Conservation (phyloP, 2,888 invertebrate genomes). For the Epinotia ramella region DNA sequence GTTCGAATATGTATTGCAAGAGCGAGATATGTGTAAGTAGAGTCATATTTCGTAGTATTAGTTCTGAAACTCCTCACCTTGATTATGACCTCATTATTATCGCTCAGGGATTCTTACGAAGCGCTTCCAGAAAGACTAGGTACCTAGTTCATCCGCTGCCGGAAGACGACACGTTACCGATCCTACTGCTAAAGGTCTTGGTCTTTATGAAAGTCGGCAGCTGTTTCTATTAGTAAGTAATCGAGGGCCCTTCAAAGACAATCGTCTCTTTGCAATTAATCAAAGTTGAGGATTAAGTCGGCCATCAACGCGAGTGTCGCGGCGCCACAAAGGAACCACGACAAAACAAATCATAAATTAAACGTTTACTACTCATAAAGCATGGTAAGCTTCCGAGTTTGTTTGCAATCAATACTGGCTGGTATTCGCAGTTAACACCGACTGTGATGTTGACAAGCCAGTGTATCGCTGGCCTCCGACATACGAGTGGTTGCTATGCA, state of each 20-base stretch:
- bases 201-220: background rate
- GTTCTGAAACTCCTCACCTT: no score
- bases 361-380: slow-evolving; percentile 14
- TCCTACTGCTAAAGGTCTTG: background rate
- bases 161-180: no score
- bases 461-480: background rate
- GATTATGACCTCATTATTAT: no score
- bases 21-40: background rate
- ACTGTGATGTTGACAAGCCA: background rate
- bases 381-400: background rate
- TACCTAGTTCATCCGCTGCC: no score
- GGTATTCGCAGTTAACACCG: background rate
- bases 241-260: background rate
- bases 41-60: no score
- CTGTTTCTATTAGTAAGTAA: background rate
- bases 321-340: background rate
- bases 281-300: background rate
- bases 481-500: background rate
- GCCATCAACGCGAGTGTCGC: background rate
- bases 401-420: slow-evolving; percentile 7
- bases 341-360: slow-evolving; percentile 8
- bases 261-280: slow-evolving; percentile 9
- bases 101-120: no score
- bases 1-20: background rate
- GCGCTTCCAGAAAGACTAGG: no score